Conservation (phyloP, 2,113 vertebrate genomes). For the Ailuropoda melanoleuca region DNA sequence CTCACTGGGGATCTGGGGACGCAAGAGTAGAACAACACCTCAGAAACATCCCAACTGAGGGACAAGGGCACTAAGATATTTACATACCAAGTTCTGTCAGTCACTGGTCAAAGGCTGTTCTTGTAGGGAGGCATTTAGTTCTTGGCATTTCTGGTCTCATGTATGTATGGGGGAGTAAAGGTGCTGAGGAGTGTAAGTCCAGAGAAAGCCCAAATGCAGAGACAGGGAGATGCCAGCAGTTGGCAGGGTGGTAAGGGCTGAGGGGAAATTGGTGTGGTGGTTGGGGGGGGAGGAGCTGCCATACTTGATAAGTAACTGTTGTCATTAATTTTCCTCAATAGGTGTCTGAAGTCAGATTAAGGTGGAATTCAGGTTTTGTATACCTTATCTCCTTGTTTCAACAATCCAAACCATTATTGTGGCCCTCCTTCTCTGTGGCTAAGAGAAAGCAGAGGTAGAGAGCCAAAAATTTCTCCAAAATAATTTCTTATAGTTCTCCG, state of each 20-base stretch:
- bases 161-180: not conserved
- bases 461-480: not conserved
- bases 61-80: not conserved
- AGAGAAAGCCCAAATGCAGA: not conserved
- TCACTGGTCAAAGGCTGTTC: not conserved
- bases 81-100: not conserved
- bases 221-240: not conserved
- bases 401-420: not conserved
- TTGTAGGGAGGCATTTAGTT: not conserved
- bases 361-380: not conserved
- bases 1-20: not conserved
- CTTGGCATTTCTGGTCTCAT: not conserved
- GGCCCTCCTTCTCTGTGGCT: not conserved
- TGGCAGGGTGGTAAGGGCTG: not conserved
- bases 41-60: not conserved
- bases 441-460: not conserved
- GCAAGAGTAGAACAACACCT: not conserved
- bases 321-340: not conserved
- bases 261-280: not conserved
- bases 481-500: not conserved
- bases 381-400: not conserved
- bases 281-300: not conserved
- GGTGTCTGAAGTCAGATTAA: not conserved
- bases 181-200: not conserved
- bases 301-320: not conserved